phyloP scores from a whole-genome alignment of 2,888 invertebrate genomes.

The Cantharis nigra region DNA sequence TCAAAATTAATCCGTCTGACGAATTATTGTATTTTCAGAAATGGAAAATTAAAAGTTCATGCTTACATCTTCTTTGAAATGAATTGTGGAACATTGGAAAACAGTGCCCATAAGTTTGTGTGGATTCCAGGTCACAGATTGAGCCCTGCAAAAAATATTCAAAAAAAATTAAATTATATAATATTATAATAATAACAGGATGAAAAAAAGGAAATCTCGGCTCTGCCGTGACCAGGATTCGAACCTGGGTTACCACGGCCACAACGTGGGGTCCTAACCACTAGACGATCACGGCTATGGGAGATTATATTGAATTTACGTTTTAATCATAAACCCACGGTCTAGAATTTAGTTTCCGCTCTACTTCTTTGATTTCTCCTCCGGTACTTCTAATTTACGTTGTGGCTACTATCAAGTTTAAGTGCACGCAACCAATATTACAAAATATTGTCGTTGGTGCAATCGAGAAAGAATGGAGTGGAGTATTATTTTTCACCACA shows the following conservation, averaged over 20 bases:
- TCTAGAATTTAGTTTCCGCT: background rate
- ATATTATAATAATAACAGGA: too few species aligned
- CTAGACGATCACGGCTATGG: slow-evolving; percentile 46
- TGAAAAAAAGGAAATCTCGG: background rate
- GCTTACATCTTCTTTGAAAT: slow-evolving; percentile 94
- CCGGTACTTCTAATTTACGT: background rate
- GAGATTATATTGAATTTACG: slow-evolving; percentile 3
- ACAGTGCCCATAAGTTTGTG: slow-evolving; percentile 98
- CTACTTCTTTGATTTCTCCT: background rate
- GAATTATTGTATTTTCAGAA: too few species aligned
- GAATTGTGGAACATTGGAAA: slow-evolving; percentile 95
- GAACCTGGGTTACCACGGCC: slow-evolving; percentile 67
- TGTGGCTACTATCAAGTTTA: background rate
- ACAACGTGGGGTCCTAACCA: slow-evolving; percentile 64
- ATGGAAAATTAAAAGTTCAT: background rate
- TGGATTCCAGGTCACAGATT: slow-evolving; percentile 99
- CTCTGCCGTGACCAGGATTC: slow-evolving; percentile 62
- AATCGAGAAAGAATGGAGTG: background rate
- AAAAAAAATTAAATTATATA: too few species aligned
- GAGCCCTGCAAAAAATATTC: slow-evolving; percentile 68
- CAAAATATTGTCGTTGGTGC: background rate
- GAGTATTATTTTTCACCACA: background rate
- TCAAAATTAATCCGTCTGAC: background rate
- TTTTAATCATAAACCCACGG: background rate
- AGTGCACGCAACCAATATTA: background rate